phyloP scores from a whole-genome alignment of 92 coral and sea anemone genomes.

The Porites cylindrica region DNA sequence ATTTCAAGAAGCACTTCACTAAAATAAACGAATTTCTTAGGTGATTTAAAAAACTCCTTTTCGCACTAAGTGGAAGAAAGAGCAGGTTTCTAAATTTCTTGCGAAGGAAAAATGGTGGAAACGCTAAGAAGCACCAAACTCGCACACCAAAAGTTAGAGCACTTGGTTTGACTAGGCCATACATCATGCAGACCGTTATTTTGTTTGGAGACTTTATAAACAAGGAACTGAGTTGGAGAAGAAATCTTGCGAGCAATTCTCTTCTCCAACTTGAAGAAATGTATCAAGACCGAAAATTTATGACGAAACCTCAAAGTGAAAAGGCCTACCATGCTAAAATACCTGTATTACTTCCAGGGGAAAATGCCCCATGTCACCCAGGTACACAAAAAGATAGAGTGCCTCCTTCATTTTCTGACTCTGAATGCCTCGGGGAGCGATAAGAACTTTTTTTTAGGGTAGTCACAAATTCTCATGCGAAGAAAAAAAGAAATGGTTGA shows the following conservation, averaged over 20 bases:
- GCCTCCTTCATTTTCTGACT: conserved; percentile 36
- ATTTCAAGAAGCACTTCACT: conserved; percentile 50
- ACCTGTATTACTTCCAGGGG: conserved; percentile 40
- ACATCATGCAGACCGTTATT: conserved; percentile 36
- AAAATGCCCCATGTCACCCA: conserved; percentile 59
- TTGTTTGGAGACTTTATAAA: neutral
- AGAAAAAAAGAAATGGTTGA: conserved; percentile 44
- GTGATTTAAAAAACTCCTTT: conserved; percentile 70
- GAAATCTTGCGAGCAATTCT: too few species aligned
- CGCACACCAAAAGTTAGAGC: conserved; percentile 65
- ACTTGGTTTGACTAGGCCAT: conserved; percentile 57
- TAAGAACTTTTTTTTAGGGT: conserved; percentile 51
- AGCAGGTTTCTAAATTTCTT: conserved; percentile 41
- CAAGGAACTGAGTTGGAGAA: too few species aligned
- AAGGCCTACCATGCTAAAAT: conserved; percentile 29
- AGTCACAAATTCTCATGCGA: conserved; percentile 15
- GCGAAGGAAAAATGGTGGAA: neutral
- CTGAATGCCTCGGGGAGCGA: conserved; percentile 25
- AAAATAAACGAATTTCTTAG: conserved; percentile 61
- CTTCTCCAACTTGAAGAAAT: conserved; percentile 47
- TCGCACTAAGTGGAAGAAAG: conserved; percentile 17
- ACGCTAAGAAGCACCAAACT: conserved; percentile 41
- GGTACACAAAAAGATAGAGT: conserved; percentile 54
- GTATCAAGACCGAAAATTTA: conserved; percentile 46
- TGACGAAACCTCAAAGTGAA: conserved; percentile 57